Evolutionary conservation across 2,113 vertebrate genomes (phyloP).

Genomic region (Pipra filicauda): DNA sequence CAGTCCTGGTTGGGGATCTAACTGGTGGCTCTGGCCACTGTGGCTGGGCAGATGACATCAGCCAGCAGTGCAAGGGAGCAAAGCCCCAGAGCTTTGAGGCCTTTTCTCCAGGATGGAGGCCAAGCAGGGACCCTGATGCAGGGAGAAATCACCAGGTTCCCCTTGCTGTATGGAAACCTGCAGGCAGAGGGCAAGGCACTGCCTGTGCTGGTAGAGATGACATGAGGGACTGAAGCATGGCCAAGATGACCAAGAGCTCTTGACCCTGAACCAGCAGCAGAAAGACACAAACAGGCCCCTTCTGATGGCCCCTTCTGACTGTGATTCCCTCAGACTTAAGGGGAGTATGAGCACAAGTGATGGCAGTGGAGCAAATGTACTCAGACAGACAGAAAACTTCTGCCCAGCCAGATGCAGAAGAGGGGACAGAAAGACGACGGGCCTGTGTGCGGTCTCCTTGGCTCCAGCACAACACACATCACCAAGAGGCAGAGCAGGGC

Average conservation of each 20-base stretch:
- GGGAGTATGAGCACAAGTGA: rapidly evolving
- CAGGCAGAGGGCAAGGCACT: rapidly evolving
- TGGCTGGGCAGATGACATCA: not conserved
- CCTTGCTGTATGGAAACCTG: not conserved
- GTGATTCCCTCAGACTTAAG: not conserved
- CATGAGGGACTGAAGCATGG: not conserved
- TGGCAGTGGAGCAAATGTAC: rapidly evolving
- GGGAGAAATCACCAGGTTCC: not conserved
- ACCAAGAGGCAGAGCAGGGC: not conserved
- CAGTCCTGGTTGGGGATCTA: not conserved
- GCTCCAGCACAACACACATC: not conserved
- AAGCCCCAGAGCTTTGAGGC: not conserved
- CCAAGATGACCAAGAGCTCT: not conserved
- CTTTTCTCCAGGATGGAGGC: not conserved
- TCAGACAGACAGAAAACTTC: not conserved
- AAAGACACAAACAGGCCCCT: not conserved
- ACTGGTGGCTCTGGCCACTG: not conserved
- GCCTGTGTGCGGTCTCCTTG: conserved; percentile 34
- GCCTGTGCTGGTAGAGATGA: not conserved
- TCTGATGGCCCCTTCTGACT: not conserved
- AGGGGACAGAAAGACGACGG: not conserved
- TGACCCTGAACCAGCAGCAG: not conserved
- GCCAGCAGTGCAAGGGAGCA: not conserved
- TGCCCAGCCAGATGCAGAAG: not conserved
- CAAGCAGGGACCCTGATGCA: rapidly evolving